phyloP scores from a whole-genome alignment of 2,888 invertebrate species.

The Odontocolon sp. region DNA sequence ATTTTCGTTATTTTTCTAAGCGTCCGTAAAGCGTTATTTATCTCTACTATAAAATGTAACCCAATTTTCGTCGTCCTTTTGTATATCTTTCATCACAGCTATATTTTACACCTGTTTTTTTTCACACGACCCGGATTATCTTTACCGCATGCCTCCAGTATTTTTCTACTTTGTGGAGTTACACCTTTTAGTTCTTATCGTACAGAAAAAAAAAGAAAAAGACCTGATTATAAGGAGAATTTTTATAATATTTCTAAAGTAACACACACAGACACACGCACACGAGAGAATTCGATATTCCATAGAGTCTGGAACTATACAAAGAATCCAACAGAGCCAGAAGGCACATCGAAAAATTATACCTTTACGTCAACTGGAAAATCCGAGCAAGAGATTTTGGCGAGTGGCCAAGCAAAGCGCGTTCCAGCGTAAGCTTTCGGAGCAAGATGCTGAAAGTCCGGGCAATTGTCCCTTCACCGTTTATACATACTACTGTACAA shows the following conservation, averaged over 20 bases:
- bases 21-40: too few species aligned
- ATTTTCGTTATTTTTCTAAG: too few species aligned
- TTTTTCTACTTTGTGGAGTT: background rate
- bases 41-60: too few species aligned
- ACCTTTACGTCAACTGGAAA: conserved; percentile 56
- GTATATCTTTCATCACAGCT: too few species aligned
- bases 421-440: conserved; percentile 40
- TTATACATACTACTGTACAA: background rate
- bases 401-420: conserved; percentile 50
- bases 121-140: background rate
- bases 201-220: too few species aligned
- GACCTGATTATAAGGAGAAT: too few species aligned
- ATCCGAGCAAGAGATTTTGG: conserved; percentile 55
- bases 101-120: background rate
- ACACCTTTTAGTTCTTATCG: background rate
- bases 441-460: conserved; percentile 55
- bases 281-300: too few species aligned
- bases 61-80: too few species aligned
- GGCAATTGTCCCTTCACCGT: conserved; percentile 46
- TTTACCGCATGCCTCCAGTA: background rate
- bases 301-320: too few species aligned
- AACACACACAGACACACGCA: too few species aligned
- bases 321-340: background rate
- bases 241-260: too few species aligned
- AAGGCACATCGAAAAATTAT: conserved; percentile 50